Evolutionary conservation across 2,888 invertebrate genomes (phyloP), one percentile per base, ranked within the genome.

Genomic region (Drosophila neutralis): DNA sequence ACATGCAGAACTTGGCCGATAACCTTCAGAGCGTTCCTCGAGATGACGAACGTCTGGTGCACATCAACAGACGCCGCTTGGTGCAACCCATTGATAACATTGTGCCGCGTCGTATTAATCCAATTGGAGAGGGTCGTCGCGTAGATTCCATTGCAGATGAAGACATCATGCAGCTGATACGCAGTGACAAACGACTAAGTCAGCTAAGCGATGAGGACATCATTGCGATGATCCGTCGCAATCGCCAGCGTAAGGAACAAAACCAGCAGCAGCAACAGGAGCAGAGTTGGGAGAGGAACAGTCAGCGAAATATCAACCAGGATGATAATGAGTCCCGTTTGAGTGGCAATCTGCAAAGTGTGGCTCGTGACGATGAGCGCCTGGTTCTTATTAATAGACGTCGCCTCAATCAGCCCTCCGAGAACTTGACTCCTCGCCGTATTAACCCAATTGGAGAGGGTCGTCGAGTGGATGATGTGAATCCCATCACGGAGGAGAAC

Each of bases 31-130:
- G 40, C 31, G 78, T 80, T 2, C 36, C 35, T 7, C 76, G 82
- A 15, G 62, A 87, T 45, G 76, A 82, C 56, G 91, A 86, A 36
- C 86, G 91, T 13, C 58, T 90, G n/a, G 67, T 90, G 45, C 76
- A 83, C 60, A 62, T 87, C 6, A 89, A 79, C 27, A 78, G 80
- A 13, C 80, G 82, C 8, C 87, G 83, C n/a, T 53, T 82, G 1
- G 64, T 67, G 18, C 66, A 86, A 29, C 59, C 67, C 15, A 29
- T n/a, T 10, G 61, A 78, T 0, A 56, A 33, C 24, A 33, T 51
- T 0, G n/a, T 18, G 7, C 38, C 71, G 5, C 86, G 77, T 8
- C 66, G 80, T 8, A 11, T 61, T 0, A 51, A 27, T 15, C 29
- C 59, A 8, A 65, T 78, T 29, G 71, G 69, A 24, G 83, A 83